Evolutionary conservation across 1,140 invertebrate species (phyloP), one percentile per base, ranked within the genome.

Genomic region (Drosophila nasuta): DNA sequence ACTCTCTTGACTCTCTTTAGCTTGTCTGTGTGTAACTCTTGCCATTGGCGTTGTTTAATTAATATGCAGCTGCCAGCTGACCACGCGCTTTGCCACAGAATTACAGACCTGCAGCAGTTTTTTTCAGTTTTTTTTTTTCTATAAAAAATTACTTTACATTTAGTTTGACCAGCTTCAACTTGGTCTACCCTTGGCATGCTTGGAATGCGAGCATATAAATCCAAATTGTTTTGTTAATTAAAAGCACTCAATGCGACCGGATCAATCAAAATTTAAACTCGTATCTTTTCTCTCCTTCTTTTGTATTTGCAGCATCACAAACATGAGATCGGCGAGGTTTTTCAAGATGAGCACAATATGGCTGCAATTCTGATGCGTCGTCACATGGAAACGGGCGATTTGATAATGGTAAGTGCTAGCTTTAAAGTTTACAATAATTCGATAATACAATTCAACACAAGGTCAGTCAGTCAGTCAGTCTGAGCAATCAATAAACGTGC

Each of bases 301-400:
- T 64, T 30, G 93, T 93, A 35, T 93, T 94, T 85, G 8, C 93
- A 96, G 95, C 93, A 93, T 80, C 92, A 91, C 20, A 94, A 93
- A 65, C 93, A 94, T 65, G 94, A 97, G 71, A 94, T 97, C 64
- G 97, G 97, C 28, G 96, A 97, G 63, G 94, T 97, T 15, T 98
- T 97, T 93, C 97, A 98, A 91, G 97, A 98, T 92, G 94, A 96
- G 72, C 93, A 94, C 17, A 97, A 96, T 83, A 95, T 97, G 93
- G 97, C 97, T 17, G 97, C 97, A 7, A 94, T 98, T 85, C 93
- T 98, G 45, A 94, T 97, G 83, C 95, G 97, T 82, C 95, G 94
- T 85, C 96, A 96, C 91, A 94, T 95, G 76, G 93, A 95, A 79
- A 95, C 95, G 93, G 97, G 96, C 62, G 95, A 95, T 93, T 93